Evolutionary conservation across 2,113 vertebrate species (phyloP), one percentile per base, ranked within the genome.

Genomic region (Halcyon malimbica): DNA sequence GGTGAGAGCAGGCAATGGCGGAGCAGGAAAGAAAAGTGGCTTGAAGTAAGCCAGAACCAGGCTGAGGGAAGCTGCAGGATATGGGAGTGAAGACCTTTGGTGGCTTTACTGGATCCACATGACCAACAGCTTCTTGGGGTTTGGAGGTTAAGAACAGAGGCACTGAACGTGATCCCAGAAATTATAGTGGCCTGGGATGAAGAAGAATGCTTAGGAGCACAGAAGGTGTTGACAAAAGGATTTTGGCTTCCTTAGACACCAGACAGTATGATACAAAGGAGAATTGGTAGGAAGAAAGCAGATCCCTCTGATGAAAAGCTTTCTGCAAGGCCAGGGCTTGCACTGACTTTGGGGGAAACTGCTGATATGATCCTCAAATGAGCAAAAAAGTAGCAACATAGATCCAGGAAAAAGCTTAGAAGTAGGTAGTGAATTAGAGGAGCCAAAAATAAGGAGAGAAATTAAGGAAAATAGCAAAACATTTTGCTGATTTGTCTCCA

Each of bases 211-310:
- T 87, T 92, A 69, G 24, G 69, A 83, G 39, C 62, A 81, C 16
- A 48, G 54, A 88, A 10, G 14, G 46, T 68, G 64, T 78, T 82
- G 86, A 68, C 77, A 89, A 80, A 84, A 82, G n/a, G 18, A 56
- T 78, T 92, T 91, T 78, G 87, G 42, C 69, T 91, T 92, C 56
- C 39, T 89, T 68, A 80, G 41, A 44, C 59, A 80, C 41, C 46
- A 91, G 60, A 42, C 25, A 42, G 28, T 63, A 29, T 15, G 19
- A n/a, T 89, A 81, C 25, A 78, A 68, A 81, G 25, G n/a, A 46
- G 23, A 91, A 74, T 21, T 78, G 33, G 67, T 62, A 69, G 46
- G 25, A 68, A 92, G 83, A 87, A 93, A 84, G 26, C 23, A 64
- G 51, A 89, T 64, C 42, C 33, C 19, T 82, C 44, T 50, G 62